Evolutionary conservation across 1,140 invertebrate species (phyloP), one percentile per base, ranked within the genome.

Genomic region (Colletes gigas): DNA sequence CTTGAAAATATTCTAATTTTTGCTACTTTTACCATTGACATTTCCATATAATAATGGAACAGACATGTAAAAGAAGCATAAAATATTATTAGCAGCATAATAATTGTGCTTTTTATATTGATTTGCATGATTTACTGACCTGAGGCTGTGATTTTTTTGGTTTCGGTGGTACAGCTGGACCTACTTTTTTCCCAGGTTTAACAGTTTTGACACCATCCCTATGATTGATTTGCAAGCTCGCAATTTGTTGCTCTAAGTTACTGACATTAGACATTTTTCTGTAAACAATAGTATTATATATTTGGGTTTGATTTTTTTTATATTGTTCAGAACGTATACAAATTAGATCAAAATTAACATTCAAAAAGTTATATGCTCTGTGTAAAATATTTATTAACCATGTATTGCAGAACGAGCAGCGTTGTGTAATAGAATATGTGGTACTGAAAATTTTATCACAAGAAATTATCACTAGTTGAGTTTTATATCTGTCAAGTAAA

Each of bases 101-200:
- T 73, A 62, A 52, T 52, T 60, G 1, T 10, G 19, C 1, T 15
- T 44, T 14, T 70, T 17, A 15, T 30, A 1, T 17, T 44, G 15
- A 14, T 30, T 50, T 63, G 57, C 19, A 59, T 93, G 88, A 89
- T 94, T 92, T 65, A 82, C 93, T 93, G 92, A 96, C 95, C 94
- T 96, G 95, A n/a, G 96, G 96, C 88, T 95, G 94, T 78, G 95
- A 94, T 88, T 95, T 95, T 92, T 96, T 96, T 63, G 96, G 96
- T 92, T 97, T 97, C n/a, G 96, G 96, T 55, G 96, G 96, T 69
- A 97, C 95, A 66, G 96, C 96, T 73, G 96, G 96, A 78, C 95
- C 96, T 75, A 96, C 92, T 91, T 97, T 97, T 85, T 95, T 96
- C 10, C 90, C 91, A 39, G 89, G 68, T n/a, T 90, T 90, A 0